A percentile compares a stretch with the other conserved stretches of the same genome.
Evolutionary conservation across 2,888 invertebrate species (phyloP).

Genomic region (Drosophila quinaria): DNA sequence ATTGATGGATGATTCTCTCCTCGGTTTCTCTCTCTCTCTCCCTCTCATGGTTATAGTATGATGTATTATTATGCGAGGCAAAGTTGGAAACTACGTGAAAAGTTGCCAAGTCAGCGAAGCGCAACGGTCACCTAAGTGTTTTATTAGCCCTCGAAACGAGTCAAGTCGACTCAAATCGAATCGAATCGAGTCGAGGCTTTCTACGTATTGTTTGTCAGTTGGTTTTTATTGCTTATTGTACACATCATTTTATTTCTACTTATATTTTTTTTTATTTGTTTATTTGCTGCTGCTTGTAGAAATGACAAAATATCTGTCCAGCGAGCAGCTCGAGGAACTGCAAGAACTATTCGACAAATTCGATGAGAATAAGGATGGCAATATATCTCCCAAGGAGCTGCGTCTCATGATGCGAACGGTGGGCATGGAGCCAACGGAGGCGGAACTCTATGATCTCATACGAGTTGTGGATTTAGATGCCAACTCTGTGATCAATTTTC

Average conservation of each 20-base stretch:
- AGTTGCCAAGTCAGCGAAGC: conserved; percentile 59
- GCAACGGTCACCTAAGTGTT: conserved; percentile 72
- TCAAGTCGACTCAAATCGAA: no score
- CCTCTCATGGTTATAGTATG: conserved; percentile 55
- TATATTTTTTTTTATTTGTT: not conserved
- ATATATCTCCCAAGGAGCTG: conserved; percentile 98
- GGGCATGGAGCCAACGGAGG: conserved; percentile 99
- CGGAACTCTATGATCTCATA: conserved; percentile 99
- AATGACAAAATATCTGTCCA: conserved; percentile 89
- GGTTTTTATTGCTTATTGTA: conserved; percentile 21
- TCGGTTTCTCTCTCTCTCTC: not conserved
- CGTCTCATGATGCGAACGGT: conserved; percentile 98
- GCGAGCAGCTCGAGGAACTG: conserved; percentile 99
- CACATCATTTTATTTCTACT: conserved; percentile 9
- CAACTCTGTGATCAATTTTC: conserved; percentile 96
- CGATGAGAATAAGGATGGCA: conserved; percentile 99
- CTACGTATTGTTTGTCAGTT: conserved; percentile 66
- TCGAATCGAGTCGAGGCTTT: no score
- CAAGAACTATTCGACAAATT: conserved; percentile 99
- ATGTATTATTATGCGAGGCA: conserved; percentile 69
- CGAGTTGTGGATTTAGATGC: conserved; percentile 93
- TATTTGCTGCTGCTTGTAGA: not conserved
- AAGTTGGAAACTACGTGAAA: conserved; percentile 52
- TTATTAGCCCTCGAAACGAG: conserved; percentile 61
- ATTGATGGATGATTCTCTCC: conserved; percentile 71